Conservation (phyloP, 1,140 invertebrate species). For the Steinernema khuongi region DNA sequence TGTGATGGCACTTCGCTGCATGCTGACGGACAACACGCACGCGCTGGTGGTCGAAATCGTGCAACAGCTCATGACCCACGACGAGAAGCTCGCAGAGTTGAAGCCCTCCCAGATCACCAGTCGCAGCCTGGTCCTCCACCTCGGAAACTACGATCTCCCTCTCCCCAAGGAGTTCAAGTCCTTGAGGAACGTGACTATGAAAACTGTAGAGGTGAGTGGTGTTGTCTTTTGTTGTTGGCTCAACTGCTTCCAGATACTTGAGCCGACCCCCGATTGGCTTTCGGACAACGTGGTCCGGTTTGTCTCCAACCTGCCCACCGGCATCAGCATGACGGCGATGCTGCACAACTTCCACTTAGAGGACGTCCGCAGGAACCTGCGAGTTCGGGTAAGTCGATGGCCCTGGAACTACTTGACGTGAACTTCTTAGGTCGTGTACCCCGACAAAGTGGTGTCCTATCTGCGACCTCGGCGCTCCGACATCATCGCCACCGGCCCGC, state of each 20-base stretch:
- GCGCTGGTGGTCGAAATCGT: too few relatives aligned
- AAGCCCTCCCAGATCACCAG: not conserved
- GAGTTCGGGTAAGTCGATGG: not conserved
- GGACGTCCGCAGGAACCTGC: not conserved
- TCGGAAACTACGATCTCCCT: not conserved
- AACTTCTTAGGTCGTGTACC: not conserved
- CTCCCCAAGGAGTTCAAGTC: not conserved
- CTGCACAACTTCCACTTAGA: not conserved
- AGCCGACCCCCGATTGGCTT: not conserved
- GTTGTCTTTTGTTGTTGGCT: not conserved
- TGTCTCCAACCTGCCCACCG: not conserved
- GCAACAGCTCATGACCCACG: too few relatives aligned
- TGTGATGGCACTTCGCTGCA: too few relatives aligned
- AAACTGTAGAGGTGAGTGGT: not conserved
- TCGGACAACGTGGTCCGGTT: not conserved
- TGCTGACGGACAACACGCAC: too few relatives aligned
- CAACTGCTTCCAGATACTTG: not conserved
- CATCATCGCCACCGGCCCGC: not conserved
- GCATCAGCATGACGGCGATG: not conserved
- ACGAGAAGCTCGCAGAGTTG: not conserved
- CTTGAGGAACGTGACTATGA: not conserved
- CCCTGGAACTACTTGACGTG: not conserved
- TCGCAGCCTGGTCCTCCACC: not conserved
- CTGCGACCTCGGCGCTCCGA: not conserved
- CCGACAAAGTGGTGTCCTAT: not conserved